These are phyloP conservation scores for Nycticorax nycticorax DNA, from an alignment of 2,113 vertebrate genomes.

Conservation along the genomic window DNA sequence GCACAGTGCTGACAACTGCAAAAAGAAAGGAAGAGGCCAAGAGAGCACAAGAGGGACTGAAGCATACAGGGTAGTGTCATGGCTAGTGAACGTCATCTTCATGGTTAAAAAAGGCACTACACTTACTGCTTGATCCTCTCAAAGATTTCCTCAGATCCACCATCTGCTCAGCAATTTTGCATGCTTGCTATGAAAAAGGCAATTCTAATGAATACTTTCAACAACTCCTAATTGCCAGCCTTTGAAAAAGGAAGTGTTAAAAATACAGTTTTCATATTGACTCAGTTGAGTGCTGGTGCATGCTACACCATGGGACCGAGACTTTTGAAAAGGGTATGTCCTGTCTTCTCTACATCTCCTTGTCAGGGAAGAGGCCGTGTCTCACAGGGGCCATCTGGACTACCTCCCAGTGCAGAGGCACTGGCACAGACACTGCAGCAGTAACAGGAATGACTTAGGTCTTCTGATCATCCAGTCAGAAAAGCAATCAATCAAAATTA, in stretches of 20 bases:
- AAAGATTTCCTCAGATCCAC: background rate
- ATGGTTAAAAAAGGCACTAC: background rate
- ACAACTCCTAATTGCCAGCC: background rate
- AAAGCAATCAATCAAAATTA: background rate
- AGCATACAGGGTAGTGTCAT: accelerated
- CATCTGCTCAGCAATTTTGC: background rate
- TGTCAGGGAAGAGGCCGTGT: background rate
- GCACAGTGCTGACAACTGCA: background rate
- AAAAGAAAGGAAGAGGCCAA: background rate
- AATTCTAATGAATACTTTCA: background rate
- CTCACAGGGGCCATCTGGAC: background rate
- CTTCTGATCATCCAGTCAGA: background rate
- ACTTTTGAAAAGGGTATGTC: background rate
- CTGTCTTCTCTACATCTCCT: background rate
- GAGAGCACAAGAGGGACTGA: background rate
- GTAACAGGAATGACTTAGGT: background rate
- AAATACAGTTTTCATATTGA: background rate
- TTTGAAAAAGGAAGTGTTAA: background rate
- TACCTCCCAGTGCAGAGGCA: background rate
- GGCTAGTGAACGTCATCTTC: background rate
- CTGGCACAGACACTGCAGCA: background rate
- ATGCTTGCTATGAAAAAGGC: background rate
- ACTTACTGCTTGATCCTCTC: background rate
- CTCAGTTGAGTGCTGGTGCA: background rate
- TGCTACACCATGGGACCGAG: background rate